These are phyloP conservation scores for Vespertilio murinus DNA, from an alignment of 2,797 vertebrate genomes.

Conservation along the genomic window DNA sequence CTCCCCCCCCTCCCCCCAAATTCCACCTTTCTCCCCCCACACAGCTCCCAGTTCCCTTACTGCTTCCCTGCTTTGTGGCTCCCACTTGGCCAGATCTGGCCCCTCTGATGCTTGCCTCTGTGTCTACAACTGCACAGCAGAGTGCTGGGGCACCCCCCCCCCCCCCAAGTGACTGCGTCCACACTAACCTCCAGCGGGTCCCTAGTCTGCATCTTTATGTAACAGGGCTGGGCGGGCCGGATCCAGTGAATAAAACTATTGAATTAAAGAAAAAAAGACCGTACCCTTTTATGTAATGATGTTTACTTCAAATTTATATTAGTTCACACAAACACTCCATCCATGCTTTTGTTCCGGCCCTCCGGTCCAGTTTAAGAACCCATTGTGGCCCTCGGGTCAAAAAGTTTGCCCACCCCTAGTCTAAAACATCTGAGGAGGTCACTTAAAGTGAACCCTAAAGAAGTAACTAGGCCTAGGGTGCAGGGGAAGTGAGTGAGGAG, in stretches of 20 bases:
- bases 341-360: too few species aligned
- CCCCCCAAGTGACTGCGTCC: too few species aligned
- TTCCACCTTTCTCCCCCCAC: not conserved
- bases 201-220: not conserved
- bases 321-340: too few species aligned
- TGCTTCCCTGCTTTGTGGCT: not conserved
- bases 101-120: not conserved
- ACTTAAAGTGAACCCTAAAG: not conserved
- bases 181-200: not conserved
- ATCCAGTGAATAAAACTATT: too few species aligned
- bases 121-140: not conserved
- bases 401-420: too few species aligned
- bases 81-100: not conserved
- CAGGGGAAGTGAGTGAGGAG: not conserved
- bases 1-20: not conserved
- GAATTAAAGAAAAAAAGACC: too few species aligned
- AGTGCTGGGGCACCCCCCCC: too few species aligned
- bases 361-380: too few species aligned
- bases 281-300: too few species aligned
- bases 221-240: too few species aligned
- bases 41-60: not conserved
- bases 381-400: too few species aligned
- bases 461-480: not conserved
- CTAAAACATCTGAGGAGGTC: not conserved
- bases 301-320: too few species aligned